phyloP scores from a whole-genome alignment of 2,113 vertebrate genomes.

The Hirundichthys speculiger region DNA sequence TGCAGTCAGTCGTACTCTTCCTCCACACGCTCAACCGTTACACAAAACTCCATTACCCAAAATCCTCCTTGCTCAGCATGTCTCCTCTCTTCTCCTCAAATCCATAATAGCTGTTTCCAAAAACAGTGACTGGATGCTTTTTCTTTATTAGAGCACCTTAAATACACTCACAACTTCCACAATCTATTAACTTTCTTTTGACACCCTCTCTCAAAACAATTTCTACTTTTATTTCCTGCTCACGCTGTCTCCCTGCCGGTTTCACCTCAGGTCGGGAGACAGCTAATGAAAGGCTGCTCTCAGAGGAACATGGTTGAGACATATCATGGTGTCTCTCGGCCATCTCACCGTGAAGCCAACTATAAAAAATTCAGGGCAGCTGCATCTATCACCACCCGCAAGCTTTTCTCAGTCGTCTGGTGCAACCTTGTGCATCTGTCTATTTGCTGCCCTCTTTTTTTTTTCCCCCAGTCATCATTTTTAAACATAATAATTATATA shows the following conservation, averaged over 20 bases:
- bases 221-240: conserved; percentile 64
- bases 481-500: conserved; percentile 53
- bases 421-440: conserved; percentile 36
- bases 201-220: conserved; percentile 62
- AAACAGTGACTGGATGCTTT: conserved; percentile 37
- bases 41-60: conserved; percentile 79
- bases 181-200: conserved; percentile 57
- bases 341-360: conserved; percentile 38
- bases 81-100: conserved; percentile 3
- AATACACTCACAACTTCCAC: conserved; percentile 59
- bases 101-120: conserved; percentile 67
- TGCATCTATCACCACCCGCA: conserved; percentile 57
- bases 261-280: conserved; percentile 55
- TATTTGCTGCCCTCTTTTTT: not conserved
- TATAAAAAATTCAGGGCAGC: conserved; percentile 72
- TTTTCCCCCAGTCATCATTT: conserved; percentile 9
- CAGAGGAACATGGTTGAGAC: conserved; percentile 65
- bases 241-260: conserved; percentile 34
- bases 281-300: conserved; percentile 71
- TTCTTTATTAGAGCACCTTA: conserved; percentile 56
- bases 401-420: conserved; percentile 46
- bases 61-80: not conserved
- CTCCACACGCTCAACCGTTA: conserved; percentile 51
- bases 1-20: conserved; percentile 16
- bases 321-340: conserved; percentile 60